Base-by-base conservation (phyloP, 1,140 invertebrate species). In the Homalodisca vitripennis region DNA sequence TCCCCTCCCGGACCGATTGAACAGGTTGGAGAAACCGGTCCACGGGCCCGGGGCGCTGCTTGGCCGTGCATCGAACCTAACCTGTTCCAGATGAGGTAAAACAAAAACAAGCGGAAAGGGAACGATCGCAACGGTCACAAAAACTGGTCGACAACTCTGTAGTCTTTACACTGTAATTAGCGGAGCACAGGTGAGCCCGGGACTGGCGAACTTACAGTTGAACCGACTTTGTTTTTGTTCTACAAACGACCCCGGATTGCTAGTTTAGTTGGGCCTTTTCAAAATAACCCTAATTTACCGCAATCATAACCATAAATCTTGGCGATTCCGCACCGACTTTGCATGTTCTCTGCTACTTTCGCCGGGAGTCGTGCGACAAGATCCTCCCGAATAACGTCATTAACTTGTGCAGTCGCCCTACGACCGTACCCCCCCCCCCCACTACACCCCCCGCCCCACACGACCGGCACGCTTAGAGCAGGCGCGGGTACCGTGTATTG, bases 71-170 rank as follows among this genome's bases (percentile, higher is more conserved):
- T 41, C 62, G 62, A 64, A 64, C 62, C 30, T 27, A 26, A 64
- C 62, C 62, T n/a, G 62, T 64, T 64, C 62, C 34, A 46, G 62
- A 64, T 41, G 62, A 64, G 26, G 17, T 64, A 34, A 34, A 64
- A 64, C 62, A 64, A 64, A 60, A 64, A 64, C 62, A 13, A 64
- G 62, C 62, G 62, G 62, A 64, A 64, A 64, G 31, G 22, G 57
- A 62, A 31, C 57, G 57, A 29, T 55, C 20, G 57, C 22, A 62
- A 62, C 57, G 57, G 57, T 3, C 30, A 64, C 6, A 46, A 64
- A 64, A 64, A 64, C 2, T 6, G 26, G 55, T 27, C 55, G 55
- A 60, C 55, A 41, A 41, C 34, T 17, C 22, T 26, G 14, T 30
- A 30, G 10, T 12, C 6, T 30, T 6, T 30, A 30, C 24, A 30